phyloP scores from a whole-genome alignment of 2,888 invertebrate genomes.

The Hydriomena furcata region DNA sequence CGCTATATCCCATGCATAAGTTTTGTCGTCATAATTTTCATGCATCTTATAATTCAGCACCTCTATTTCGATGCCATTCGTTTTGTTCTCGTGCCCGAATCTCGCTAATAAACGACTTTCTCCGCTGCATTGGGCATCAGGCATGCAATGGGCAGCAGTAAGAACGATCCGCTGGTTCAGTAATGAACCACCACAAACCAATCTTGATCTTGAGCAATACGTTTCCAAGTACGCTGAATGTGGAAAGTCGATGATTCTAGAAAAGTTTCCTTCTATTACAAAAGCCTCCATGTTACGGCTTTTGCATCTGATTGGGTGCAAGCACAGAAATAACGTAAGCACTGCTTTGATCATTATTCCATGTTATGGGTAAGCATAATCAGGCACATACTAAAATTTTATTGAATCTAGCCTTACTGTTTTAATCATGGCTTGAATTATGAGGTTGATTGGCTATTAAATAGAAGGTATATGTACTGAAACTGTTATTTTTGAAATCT shows the following conservation, averaged over 20 bases:
- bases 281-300: slow-evolving; percentile 1
- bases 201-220: background rate
- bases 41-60: background rate
- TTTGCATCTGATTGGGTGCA: background rate
- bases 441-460: background rate
- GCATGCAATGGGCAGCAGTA: slow-evolving; percentile 28
- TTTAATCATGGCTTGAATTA: slow-evolving; percentile 1
- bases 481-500: too few species aligned
- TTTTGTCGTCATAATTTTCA: background rate
- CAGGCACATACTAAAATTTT: background rate
- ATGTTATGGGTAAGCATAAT: background rate
- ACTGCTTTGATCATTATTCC: slow-evolving; percentile 10
- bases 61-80: background rate
- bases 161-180: slow-evolving; percentile 20
- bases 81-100: slow-evolving; percentile 1
- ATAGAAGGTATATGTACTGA: background rate
- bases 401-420: background rate
- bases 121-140: background rate
- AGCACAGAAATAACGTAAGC: background rate
- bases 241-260: slow-evolving; percentile 12
- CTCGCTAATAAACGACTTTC: background rate
- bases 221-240: slow-evolving; percentile 4
- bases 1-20: slow-evolving; percentile 8
- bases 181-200: slow-evolving; percentile 29
- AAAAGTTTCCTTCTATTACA: slow-evolving; percentile 4